phyloP scores from a whole-genome alignment of 2,113 vertebrate genomes.

The Ictalurus punctatus region DNA sequence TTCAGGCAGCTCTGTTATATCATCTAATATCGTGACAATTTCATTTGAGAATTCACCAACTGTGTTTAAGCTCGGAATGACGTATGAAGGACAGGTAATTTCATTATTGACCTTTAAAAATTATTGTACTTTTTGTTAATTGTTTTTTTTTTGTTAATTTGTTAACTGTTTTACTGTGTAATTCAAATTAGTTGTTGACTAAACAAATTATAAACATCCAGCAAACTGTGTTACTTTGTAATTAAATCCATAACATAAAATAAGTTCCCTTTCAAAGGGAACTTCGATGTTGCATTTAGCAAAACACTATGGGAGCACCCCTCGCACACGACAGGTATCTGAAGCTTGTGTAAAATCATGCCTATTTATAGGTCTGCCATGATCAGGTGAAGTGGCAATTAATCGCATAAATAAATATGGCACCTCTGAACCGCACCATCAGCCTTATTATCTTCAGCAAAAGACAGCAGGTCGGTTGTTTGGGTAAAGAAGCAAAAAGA shows the following conservation, averaged over 20 bases:
- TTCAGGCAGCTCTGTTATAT: not conserved
- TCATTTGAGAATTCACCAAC: slow-evolving; percentile 3
- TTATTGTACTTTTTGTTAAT: not conserved
- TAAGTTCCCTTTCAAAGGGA: too few relatives aligned
- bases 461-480: too few relatives aligned
- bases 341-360: too few relatives aligned
- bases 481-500: too few relatives aligned
- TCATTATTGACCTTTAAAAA: not conserved
- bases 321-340: too few relatives aligned
- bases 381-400: too few relatives aligned
- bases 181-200: not conserved
- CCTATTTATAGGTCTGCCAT: too few relatives aligned
- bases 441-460: too few relatives aligned
- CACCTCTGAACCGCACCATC: too few relatives aligned
- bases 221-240: not conserved
- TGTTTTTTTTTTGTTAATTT: not conserved
- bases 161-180: not conserved
- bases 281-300: too few relatives aligned
- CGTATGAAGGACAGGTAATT: not conserved
- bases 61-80: not conserved
- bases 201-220: not conserved
- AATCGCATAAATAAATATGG: too few relatives aligned
- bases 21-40: not conserved
- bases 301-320: too few relatives aligned
- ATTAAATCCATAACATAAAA: not conserved